Conservation (phyloP, 2,797 vertebrate genomes). For the Gymnopithys bicolor region DNA sequence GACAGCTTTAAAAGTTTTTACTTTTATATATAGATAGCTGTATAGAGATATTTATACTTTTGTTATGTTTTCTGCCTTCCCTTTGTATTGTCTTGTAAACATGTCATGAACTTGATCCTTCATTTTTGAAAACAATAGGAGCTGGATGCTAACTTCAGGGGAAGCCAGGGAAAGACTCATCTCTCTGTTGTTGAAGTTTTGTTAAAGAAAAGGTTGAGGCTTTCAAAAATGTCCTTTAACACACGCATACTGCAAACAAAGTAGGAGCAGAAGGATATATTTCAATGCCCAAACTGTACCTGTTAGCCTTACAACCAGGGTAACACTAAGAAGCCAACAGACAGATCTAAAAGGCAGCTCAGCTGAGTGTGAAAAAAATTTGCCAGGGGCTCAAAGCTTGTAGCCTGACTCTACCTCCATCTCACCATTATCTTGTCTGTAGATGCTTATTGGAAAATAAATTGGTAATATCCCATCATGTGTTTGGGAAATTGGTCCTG, state of each 20-base stretch:
- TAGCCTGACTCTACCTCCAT: neutral
- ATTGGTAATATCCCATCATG: neutral
- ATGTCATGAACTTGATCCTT: neutral
- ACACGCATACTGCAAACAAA: neutral
- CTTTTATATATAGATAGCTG: constrained; percentile 5
- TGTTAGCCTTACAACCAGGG: neutral
- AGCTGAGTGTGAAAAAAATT: neutral
- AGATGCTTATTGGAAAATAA: neutral
- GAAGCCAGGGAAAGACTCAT: constrained; percentile 7
- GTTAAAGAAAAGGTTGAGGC: neutral
- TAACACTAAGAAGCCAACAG: neutral
- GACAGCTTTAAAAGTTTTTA: neutral
- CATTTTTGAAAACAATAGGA: constrained; percentile 46
- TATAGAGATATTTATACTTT: constrained; percentile 37
- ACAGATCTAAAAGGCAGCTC: neutral
- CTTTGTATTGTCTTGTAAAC: constrained; percentile 47
- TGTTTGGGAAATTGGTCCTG: neutral
- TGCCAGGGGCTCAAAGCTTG: neutral
- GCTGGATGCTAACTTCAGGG: neutral
- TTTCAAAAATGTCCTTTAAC: neutral
- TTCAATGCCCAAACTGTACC: neutral
- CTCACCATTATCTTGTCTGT: neutral
- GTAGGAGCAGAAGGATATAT: neutral
- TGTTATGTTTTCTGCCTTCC: constrained; percentile 34
- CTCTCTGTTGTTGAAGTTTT: constrained; percentile 10